phyloP scores from a whole-genome alignment of 2,888 invertebrate species.

The Netelia fuscicornis region DNA sequence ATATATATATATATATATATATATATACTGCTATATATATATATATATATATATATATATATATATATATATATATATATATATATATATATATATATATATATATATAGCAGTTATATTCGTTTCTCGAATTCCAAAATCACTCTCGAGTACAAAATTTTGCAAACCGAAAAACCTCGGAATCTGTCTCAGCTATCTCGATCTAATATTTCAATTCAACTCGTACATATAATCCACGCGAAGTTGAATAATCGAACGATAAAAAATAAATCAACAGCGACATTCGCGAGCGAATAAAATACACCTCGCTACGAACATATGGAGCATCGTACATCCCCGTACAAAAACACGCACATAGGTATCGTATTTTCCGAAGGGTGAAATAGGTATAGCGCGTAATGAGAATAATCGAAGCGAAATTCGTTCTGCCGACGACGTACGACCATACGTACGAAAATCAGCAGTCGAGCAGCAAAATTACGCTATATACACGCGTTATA shows the following conservation, averaged over 20 bases:
- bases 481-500: background rate
- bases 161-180: slow-evolving; percentile 22
- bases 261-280: slow-evolving; percentile 18
- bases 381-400: slow-evolving; percentile 40
- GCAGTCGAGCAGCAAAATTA: slow-evolving; percentile 56
- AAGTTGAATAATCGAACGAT: slow-evolving; percentile 25
- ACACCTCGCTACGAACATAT: background rate
- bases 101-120: background rate
- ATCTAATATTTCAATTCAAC: slow-evolving; percentile 34
- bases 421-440: slow-evolving; percentile 56
- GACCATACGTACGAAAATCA: slow-evolving; percentile 26
- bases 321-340: too few relatives aligned
- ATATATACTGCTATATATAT: too few relatives aligned
- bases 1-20: background rate
- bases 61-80: background rate
- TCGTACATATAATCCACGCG: background rate
- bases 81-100: background rate
- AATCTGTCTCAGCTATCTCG: slow-evolving; percentile 33
- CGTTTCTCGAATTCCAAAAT: slow-evolving; percentile 35
- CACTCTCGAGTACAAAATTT: background rate
- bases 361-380: background rate
- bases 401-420: slow-evolving; percentile 65
- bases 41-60: too few relatives aligned
- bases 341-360: background rate
- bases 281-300: slow-evolving; percentile 22